Evolutionary conservation across 2,797 vertebrate species (phyloP).

Genomic region (Phataginus tricuspis): DNA sequence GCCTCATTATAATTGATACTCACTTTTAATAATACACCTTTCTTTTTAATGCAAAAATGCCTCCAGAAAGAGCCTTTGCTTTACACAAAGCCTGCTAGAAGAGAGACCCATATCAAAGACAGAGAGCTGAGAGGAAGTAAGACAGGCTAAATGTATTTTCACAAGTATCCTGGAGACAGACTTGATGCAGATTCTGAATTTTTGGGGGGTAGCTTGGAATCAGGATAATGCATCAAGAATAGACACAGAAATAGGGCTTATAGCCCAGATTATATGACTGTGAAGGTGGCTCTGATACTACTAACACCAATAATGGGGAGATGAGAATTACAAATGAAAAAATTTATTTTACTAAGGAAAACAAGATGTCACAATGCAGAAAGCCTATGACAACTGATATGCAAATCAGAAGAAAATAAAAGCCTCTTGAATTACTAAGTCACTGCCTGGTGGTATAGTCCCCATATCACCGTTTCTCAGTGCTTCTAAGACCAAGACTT

Average conservation of each 20-base stretch:
- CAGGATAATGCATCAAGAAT: neutral
- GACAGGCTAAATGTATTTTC: constrained; percentile 49
- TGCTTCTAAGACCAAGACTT: neutral
- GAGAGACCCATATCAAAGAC: constrained; percentile 43
- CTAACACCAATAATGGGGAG: constrained; percentile 61
- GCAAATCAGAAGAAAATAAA: neutral
- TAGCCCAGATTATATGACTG: neutral
- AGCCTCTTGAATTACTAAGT: neutral
- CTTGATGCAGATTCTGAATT: constrained; percentile 26
- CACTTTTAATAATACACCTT: neutral
- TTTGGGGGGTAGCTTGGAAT: neutral
- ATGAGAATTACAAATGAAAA: neutral
- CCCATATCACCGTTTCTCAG: neutral
- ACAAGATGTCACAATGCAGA: constrained; percentile 45
- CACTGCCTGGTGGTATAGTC: neutral
- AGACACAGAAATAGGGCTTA: neutral
- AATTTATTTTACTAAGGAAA: constrained; percentile 47
- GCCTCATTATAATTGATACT: constrained; percentile 73
- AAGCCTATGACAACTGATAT: neutral
- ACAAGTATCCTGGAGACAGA: neutral
- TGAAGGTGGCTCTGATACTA: neutral
- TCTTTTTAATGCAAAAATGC: constrained; percentile 60
- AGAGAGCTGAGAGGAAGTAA: constrained; percentile 52
- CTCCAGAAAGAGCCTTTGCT: constrained; percentile 34
- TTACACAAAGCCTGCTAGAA: constrained; percentile 65